Evolutionary conservation across 2,113 vertebrate genomes (phyloP).

Genomic region (Aegithalos caudatus): DNA sequence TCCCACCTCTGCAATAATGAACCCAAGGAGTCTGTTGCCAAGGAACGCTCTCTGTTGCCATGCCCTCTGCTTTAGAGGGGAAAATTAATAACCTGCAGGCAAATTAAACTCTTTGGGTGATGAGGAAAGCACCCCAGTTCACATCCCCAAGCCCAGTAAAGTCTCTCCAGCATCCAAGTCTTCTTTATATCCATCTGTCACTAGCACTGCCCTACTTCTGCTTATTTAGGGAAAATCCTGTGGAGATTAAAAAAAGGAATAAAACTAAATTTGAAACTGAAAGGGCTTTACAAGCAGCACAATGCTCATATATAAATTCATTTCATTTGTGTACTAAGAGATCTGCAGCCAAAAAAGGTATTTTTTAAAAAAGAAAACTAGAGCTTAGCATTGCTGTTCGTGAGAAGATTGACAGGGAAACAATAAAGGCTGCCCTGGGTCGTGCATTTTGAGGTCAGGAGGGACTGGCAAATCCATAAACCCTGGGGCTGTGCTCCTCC

Average conservation of each 20-base stretch:
- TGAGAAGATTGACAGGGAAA: not conserved
- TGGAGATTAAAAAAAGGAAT: slow-evolving; percentile 30
- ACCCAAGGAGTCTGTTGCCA: slow-evolving; percentile 59
- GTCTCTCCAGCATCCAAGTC: not conserved
- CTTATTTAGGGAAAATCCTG: slow-evolving; percentile 44
- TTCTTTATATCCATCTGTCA: slow-evolving; percentile 26
- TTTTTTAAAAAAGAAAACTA: not conserved
- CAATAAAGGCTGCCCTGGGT: not conserved
- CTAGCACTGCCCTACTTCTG: slow-evolving; percentile 32
- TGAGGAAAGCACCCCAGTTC: not conserved
- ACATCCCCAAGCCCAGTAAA: not conserved
- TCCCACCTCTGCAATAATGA: slow-evolving; percentile 61
- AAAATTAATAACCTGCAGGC: slow-evolving; percentile 59
- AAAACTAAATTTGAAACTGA: slow-evolving; percentile 31
- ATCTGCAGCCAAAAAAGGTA: not conserved
- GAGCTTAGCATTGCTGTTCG: not conserved
- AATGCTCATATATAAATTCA: not conserved
- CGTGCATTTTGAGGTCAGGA: not conserved
- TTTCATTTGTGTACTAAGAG: not conserved
- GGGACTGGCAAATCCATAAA: not conserved
- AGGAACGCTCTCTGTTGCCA: slow-evolving; percentile 47
- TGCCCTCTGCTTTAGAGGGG: slow-evolving; percentile 36
- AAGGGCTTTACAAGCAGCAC: slow-evolving; percentile 22
- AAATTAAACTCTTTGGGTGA: slow-evolving; percentile 45
- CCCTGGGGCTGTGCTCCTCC: not conserved